Percentiles rank a stretch among this genome's conserved stretches.
Conservation (phyloP, 2,888 invertebrate genomes). For the Eledona agricola region DNA sequence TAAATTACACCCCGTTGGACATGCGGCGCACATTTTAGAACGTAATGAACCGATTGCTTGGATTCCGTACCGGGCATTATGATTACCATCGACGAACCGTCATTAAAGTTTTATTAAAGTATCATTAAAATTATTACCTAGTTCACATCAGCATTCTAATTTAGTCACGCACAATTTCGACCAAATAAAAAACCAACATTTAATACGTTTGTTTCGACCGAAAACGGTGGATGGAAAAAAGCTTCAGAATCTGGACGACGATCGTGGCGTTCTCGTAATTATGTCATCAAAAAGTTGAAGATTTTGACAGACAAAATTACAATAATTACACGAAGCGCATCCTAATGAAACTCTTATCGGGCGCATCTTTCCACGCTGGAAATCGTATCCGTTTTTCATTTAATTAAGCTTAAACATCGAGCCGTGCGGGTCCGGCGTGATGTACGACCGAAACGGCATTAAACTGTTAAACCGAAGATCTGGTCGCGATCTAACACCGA, state of each 20-base stretch:
- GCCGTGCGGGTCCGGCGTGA: conserved; percentile 1
- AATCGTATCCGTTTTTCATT: conserved; percentile 34
- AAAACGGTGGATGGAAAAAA: conserved; percentile 10
- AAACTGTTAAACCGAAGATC: conserved; percentile 1
- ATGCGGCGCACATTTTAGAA: conserved; percentile 28
- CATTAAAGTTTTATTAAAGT: conserved; percentile 39
- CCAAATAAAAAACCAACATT: conserved; percentile 24
- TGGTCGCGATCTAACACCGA: neutral
- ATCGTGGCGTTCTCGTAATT: conserved; percentile 36
- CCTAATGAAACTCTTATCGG: conserved; percentile 42
- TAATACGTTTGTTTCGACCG: conserved; percentile 30
- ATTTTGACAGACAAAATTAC: conserved; percentile 42
- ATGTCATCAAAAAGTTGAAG: conserved; percentile 45
- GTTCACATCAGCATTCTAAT: conserved; percentile 38
- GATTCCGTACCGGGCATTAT: conserved; percentile 23
- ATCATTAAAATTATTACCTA: conserved; percentile 38
- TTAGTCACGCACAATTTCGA: conserved; percentile 39
- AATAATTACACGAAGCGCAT: conserved; percentile 42
- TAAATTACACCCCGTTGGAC: conserved; percentile 20
- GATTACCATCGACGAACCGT: conserved; percentile 29
- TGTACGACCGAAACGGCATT: neutral
- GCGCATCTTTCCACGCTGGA: conserved; percentile 33
- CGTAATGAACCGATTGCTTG: conserved; percentile 28
- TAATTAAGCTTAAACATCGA: conserved; percentile 28
- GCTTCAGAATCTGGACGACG: conserved; percentile 6